These are phyloP conservation scores for Sebastes jordani DNA, from an alignment of 2,797 vertebrate species.

Conservation along the genomic window DNA sequence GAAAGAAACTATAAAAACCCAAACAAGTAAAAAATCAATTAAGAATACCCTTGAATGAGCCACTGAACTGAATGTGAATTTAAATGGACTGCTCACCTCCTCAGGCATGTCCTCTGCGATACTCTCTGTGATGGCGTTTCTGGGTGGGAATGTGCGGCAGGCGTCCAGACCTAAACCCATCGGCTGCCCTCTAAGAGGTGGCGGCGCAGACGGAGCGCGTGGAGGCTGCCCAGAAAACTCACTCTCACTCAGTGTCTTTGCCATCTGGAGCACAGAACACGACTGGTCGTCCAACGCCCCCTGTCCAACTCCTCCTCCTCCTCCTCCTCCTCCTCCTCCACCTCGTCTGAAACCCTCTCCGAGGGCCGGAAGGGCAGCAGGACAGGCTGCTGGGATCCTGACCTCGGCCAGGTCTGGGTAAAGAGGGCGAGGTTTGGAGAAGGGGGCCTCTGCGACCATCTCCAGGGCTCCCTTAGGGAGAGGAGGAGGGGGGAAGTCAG, in stretches of 20 bases:
- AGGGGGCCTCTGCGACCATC: constrained; percentile 76
- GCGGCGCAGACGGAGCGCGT: constrained; percentile 72
- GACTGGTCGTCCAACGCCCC: constrained; percentile 90
- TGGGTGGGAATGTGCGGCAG: constrained; percentile 89
- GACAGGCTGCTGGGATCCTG: constrained; percentile 68
- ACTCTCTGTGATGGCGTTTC: constrained; percentile 91
- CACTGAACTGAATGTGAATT: neutral
- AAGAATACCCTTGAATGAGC: neutral
- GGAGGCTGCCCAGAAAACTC: constrained; percentile 83
- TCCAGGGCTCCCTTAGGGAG: constrained; percentile 88
- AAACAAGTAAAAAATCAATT: neutral
- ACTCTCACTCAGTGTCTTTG: constrained; percentile 94
- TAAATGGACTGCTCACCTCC: constrained; percentile 80
- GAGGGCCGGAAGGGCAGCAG: constrained; percentile 29
- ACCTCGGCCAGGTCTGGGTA: constrained; percentile 82
- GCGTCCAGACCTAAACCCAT: constrained; percentile 65
- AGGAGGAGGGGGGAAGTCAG: constrained; percentile 93
- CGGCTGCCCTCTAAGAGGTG: constrained; percentile 57
- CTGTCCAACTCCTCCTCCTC: constrained; percentile 39
- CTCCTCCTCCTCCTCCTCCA: constrained; percentile 17
- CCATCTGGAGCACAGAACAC: constrained; percentile 97
- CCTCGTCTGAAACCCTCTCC: constrained; percentile 72
- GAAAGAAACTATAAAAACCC: neutral
- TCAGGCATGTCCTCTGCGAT: constrained; percentile 93
- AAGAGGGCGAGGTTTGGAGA: constrained; percentile 73